These are phyloP conservation scores for Monoplex corrugatus DNA, from an alignment of 2,888 invertebrate species.

Conservation along the genomic window DNA sequence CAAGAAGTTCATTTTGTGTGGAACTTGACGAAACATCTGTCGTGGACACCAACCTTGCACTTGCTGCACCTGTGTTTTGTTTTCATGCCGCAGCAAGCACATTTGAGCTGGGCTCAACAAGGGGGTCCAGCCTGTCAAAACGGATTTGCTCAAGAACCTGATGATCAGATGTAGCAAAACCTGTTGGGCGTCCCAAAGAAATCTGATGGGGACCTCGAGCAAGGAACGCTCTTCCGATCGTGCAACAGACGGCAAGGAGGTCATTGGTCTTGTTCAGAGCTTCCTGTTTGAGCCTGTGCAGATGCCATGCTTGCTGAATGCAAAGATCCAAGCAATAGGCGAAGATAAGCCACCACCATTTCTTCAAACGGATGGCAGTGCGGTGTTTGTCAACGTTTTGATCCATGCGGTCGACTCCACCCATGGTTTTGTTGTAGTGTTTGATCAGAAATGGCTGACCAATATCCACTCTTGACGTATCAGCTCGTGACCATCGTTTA, in stretches of 20 bases:
- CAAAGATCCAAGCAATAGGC: not conserved
- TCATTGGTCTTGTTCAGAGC: not conserved
- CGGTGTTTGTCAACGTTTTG: conserved; percentile 29
- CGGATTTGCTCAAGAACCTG: not conserved
- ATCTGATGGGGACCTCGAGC: too few species aligned
- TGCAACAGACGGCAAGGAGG: not conserved
- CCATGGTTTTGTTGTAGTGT: conserved; percentile 31
- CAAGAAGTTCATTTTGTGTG: too few species aligned
- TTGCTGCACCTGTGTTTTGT: too few species aligned
- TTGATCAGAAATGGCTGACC: conserved; percentile 27
- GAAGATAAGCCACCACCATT: conserved; percentile 15
- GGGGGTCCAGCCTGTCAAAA: not conserved
- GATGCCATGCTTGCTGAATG: not conserved
- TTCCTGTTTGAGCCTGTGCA: not conserved
- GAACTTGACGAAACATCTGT: too few species aligned
- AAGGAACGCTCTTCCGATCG: not conserved
- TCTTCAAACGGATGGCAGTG: conserved; percentile 21
- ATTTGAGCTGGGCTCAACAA: not conserved
- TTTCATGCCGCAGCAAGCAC: not conserved
- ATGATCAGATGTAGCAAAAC: not conserved
- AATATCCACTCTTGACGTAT: not conserved
- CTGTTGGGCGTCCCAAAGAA: not conserved
- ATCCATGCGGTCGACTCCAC: conserved; percentile 25
- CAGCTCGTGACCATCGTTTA: not conserved
- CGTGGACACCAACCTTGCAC: too few species aligned